Evolutionary conservation across 2,888 invertebrate species (phyloP).

Genomic region (Stratiomys singularior): DNA sequence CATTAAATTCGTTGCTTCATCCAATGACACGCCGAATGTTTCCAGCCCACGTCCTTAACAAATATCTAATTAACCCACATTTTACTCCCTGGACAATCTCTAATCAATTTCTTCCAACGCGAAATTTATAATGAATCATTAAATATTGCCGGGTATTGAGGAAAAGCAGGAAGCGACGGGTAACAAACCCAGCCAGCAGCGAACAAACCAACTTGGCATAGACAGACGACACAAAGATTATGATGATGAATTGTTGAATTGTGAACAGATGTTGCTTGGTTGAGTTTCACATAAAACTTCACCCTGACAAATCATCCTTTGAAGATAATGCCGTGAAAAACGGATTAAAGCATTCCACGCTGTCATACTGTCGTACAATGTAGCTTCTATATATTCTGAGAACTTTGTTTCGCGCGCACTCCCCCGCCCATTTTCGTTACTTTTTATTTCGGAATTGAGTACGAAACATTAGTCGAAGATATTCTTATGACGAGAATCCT

Average conservation of each 20-base stretch:
- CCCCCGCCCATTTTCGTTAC: not conserved
- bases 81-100: not conserved
- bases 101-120: conserved; percentile 14
- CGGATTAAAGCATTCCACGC: conserved; percentile 15
- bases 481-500: not conserved
- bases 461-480: conserved; percentile 1
- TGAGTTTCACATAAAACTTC: not conserved
- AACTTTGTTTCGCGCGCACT: not conserved
- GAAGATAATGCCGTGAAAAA: conserved; percentile 9
- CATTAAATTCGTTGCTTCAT: not conserved
- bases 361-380: conserved; percentile 12
- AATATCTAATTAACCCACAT: conserved; percentile 15
- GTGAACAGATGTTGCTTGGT: conserved; percentile 29
- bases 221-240: conserved; percentile 21
- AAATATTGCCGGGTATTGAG: not conserved
- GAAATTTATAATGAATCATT: conserved; percentile 34
- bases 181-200: not conserved
- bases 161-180: too few species aligned
- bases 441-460: not conserved
- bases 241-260: conserved; percentile 29
- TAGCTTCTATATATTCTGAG: not conserved
- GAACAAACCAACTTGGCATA: not conserved
- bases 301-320: conserved; percentile 28
- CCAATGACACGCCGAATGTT: not conserved
- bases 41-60: not conserved